A percentile compares a stretch with the other conserved stretches of the same genome.
Evolutionary conservation across 2,797 vertebrate species (phyloP).

Genomic region (Champsocephalus gunnari): DNA sequence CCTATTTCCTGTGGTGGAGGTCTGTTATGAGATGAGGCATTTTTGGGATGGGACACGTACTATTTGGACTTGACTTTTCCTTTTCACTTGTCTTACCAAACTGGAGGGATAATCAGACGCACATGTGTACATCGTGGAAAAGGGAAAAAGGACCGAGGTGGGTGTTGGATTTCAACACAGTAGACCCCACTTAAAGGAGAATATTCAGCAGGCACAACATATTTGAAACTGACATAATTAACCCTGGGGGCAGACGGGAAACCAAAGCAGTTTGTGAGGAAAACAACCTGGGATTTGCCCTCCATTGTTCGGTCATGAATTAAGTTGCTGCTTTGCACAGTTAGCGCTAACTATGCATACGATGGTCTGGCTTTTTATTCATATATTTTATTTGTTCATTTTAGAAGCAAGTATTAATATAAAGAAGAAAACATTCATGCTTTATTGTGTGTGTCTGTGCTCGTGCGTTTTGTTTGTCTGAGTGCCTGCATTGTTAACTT

Average conservation of each 20-base stretch:
- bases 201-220: slow-evolving; percentile 57
- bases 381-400: slow-evolving; percentile 15
- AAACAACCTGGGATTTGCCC: slow-evolving; percentile 44
- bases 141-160: slow-evolving; percentile 27
- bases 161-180: slow-evolving; percentile 67
- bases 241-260: slow-evolving; percentile 50
- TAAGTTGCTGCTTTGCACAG: slow-evolving; percentile 7
- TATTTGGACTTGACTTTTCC: slow-evolving; percentile 50
- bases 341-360: slow-evolving; percentile 8
- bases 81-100: slow-evolving; percentile 58
- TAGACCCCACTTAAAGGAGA: slow-evolving; percentile 60
- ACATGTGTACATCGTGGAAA: slow-evolving; percentile 47
- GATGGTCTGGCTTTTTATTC: slow-evolving; percentile 7
- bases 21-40: slow-evolving; percentile 64
- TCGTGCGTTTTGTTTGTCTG: not conserved
- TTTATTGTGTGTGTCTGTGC: not conserved
- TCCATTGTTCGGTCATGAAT: slow-evolving; percentile 30
- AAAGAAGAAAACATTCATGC: too few relatives aligned
- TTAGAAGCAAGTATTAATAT: not conserved
- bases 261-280: slow-evolving; percentile 40
- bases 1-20: slow-evolving; percentile 62
- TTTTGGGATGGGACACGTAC: slow-evolving; percentile 45
- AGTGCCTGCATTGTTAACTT: not conserved
- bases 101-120: slow-evolving; percentile 58
- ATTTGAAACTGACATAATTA: slow-evolving; percentile 65